phyloP scores from a whole-genome alignment of 2,113 vertebrate species.

The Pycnonotus jocosus region DNA sequence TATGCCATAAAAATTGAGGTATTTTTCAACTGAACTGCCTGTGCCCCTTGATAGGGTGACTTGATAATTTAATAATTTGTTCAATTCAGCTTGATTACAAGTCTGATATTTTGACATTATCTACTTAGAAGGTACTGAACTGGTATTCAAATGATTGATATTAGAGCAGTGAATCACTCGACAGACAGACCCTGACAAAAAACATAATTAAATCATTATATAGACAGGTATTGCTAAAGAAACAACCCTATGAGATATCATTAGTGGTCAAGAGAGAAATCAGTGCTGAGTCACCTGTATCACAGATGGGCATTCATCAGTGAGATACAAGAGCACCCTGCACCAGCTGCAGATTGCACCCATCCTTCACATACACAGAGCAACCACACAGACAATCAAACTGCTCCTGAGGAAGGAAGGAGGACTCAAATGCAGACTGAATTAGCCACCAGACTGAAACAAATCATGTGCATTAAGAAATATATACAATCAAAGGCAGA shows the following conservation, averaged over 20 bases:
- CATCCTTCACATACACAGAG: neutral
- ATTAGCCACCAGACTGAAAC: neutral
- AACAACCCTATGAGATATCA: neutral
- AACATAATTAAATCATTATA: neutral
- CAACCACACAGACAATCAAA: neutral
- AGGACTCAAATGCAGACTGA: neutral
- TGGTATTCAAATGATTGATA: conserved; percentile 19
- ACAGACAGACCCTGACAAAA: neutral
- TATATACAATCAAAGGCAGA: neutral
- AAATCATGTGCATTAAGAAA: neutral
- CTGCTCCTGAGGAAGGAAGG: neutral
- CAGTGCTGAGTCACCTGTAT: neutral
- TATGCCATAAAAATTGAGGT: neutral
- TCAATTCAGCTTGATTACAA: conserved; percentile 66
- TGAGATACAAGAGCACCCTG: neutral
- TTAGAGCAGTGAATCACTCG: neutral
- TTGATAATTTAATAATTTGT: conserved; percentile 47
- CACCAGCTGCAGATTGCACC: neutral
- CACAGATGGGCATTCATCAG: neutral
- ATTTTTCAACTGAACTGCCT: neutral
- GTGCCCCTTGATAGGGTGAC: neutral
- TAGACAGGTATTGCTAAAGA: neutral
- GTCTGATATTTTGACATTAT: conserved; percentile 53
- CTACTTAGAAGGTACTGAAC: neutral
- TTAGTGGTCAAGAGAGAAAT: neutral